These are phyloP conservation scores for Shargacucullia verbasci DNA, from an alignment of 2,888 invertebrate species.

Conservation along the genomic window DNA sequence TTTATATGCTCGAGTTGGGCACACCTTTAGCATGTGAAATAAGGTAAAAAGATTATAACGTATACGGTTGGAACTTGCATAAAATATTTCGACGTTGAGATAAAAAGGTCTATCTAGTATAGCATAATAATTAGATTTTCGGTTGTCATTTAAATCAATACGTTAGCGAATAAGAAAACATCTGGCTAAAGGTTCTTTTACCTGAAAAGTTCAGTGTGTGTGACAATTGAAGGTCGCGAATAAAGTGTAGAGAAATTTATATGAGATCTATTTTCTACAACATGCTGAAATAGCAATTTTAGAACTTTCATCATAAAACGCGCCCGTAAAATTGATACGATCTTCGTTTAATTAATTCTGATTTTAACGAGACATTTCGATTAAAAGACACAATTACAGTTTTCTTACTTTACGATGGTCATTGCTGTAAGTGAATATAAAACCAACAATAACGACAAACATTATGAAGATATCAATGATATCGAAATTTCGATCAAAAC, in stretches of 20 bases:
- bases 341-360: conserved; percentile 19
- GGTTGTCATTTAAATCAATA: conserved; percentile 29
- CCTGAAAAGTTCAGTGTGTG: conserved; percentile 29
- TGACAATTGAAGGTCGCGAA: conserved; percentile 38
- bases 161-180: conserved; percentile 34
- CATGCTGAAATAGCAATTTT: conserved; percentile 10
- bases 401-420: conserved; percentile 9
- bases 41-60: conserved; percentile 58
- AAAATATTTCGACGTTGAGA: conserved; percentile 32
- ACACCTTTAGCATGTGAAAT: conserved; percentile 67
- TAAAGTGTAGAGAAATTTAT: conserved; percentile 19
- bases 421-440: conserved; percentile 12
- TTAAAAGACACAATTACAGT: conserved; percentile 7
- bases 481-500: conserved; percentile 25
- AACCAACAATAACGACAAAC: conserved; percentile 6
- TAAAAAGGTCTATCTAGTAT: conserved; percentile 27
- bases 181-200: conserved; percentile 40
- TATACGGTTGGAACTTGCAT: conserved; percentile 37
- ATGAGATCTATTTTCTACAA: conserved; percentile 13
- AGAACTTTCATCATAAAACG: conserved; percentile 9
- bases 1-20: conserved; percentile 74
- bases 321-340: conserved; percentile 16
- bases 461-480: conserved; percentile 22
- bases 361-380: conserved; percentile 12
- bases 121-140: conserved; percentile 22